Base-by-base conservation (phyloP, 2,888 invertebrate species). In the Anaspis maculata region DNA sequence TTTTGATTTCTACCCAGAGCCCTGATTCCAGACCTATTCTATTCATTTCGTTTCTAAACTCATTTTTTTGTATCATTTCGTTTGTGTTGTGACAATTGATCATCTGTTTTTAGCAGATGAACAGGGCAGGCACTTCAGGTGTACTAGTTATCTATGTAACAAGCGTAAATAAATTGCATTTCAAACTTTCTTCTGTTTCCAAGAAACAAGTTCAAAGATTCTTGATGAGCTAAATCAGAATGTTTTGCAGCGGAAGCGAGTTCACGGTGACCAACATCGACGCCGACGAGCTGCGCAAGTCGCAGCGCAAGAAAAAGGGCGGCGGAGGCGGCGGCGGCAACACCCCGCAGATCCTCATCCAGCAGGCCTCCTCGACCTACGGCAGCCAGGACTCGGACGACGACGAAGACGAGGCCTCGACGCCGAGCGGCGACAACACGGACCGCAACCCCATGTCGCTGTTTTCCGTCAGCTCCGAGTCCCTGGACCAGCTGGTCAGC, bases 201-300 rank as follows among this genome's bases (percentile, higher is more conserved):
- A n/a, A n/a, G 19, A 19, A 9, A 5, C 19, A 19, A 19, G 19
- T 19, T 19, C 5, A 19, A 6, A 9, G 19, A 5, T 5, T 19
- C 9, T 19, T 19, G 19, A n/a, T n/a, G n/a, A n/a, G n/a, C n/a
- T n/a, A n/a, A n/a, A n/a, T n/a, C n/a, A n/a, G n/a, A n/a, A n/a
- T n/a, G n/a, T n/a, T n/a, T n/a, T n/a, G 24, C 35, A 64, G 63
- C 38, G 66, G 52, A 51, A 85, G 83, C 37, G 86, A 87, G 54
- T 90, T 86, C 57, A 85, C 84, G 54, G 86, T 90, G 23, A 88
- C 84, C 56, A 88, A 88, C 32, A 87, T 89, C 77, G 87, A 89
- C 55, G 85, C 80, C 1, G 85, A 86, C 21, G 88, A 88, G 55
- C 64, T 89, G 36, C 71, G 88, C 1, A 82, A 82, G 62, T 86